These are phyloP conservation scores for Danionella cerebrum DNA, from an alignment of 2,113 vertebrate species.

Conservation along the genomic window DNA sequence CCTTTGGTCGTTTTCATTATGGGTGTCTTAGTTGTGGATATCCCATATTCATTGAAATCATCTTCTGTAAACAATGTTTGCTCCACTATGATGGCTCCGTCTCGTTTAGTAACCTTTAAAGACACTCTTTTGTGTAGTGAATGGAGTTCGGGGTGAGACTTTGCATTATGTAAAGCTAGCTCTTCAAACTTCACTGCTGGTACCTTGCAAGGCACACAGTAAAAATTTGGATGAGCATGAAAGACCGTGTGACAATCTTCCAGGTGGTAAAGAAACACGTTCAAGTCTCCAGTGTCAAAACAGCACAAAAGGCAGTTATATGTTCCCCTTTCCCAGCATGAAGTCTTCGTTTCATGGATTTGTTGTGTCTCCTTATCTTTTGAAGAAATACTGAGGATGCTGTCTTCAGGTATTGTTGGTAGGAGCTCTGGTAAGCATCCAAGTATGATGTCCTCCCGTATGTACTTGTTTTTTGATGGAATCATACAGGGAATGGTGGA, in stretches of 20 bases:
- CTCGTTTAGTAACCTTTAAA: constrained; percentile 76
- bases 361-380: constrained; percentile 52
- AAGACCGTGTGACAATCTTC: constrained; percentile 85
- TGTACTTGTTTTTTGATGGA: constrained; percentile 80
- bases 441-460: constrained; percentile 68
- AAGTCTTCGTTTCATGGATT: constrained; percentile 51
- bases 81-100: constrained; percentile 71
- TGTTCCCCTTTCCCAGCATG: constrained; percentile 63
- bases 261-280: constrained; percentile 84
- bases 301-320: constrained; percentile 79
- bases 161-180: constrained; percentile 82
- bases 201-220: constrained; percentile 77
- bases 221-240: constrained; percentile 79
- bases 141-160: constrained; percentile 61
- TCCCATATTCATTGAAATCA: constrained; percentile 66
- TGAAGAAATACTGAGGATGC: constrained; percentile 60
- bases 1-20: constrained; percentile 93
- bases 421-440: constrained; percentile 61
- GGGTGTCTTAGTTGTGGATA: constrained; percentile 89
- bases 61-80: constrained; percentile 70
- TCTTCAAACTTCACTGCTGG: constrained; percentile 80
- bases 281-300: constrained; percentile 79
- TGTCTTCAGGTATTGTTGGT: constrained; percentile 60
- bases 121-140: constrained; percentile 54
- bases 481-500: constrained; percentile 97